phyloP scores from a whole-genome alignment of 2,888 invertebrate species.

The Ochropleura leucogaster region DNA sequence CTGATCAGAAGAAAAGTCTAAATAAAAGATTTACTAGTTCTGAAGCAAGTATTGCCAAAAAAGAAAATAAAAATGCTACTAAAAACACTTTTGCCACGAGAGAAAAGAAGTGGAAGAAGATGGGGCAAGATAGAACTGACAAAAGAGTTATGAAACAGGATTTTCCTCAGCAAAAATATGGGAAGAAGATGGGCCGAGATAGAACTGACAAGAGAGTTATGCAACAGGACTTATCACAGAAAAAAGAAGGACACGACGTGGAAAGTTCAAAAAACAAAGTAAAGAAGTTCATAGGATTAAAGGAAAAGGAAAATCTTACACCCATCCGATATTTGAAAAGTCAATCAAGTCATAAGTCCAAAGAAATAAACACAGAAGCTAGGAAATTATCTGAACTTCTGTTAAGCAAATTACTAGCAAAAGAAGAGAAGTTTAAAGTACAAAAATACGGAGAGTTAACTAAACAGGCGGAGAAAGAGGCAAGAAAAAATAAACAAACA shows the following conservation, averaged over 20 bases:
- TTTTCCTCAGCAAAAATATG: too few species aligned
- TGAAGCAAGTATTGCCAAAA: neutral
- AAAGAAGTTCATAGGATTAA: neutral
- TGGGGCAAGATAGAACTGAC: too few species aligned
- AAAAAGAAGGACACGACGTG: too few species aligned
- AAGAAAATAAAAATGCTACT: neutral
- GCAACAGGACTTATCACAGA: too few species aligned
- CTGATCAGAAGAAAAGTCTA: neutral
- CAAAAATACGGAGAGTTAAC: conserved; percentile 6
- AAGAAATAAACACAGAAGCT: neutral
- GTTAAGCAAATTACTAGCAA: neutral
- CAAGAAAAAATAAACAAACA: neutral
- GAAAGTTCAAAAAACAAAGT: neutral
- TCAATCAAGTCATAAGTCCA: neutral
- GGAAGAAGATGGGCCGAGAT: too few species aligned
- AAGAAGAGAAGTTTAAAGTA: neutral
- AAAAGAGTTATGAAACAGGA: neutral
- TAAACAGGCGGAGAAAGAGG: conserved; percentile 12
- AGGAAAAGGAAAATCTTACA: conserved; percentile 7
- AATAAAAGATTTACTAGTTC: neutral
- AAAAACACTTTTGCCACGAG: neutral
- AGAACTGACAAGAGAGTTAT: neutral
- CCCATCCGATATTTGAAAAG: neutral
- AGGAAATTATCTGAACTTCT: neutral
- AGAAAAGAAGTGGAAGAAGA: neutral